Conservation (phyloP, 2,113 vertebrate genomes). For the Hippocampus guttulatus region DNA sequence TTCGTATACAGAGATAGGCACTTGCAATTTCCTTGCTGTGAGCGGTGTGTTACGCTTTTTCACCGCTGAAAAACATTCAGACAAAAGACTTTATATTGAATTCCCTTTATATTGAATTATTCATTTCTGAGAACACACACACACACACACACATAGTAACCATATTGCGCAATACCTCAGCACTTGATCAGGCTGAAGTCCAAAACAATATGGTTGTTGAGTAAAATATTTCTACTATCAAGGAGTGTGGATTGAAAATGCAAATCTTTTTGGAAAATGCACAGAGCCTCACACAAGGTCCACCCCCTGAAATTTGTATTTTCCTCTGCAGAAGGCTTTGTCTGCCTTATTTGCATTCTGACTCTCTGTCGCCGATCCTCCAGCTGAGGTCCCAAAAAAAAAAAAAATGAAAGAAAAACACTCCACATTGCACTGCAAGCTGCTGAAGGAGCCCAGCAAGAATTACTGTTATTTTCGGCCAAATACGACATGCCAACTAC, state of each 20-base stretch:
- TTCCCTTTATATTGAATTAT: conserved; percentile 18
- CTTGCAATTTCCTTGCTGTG: neutral
- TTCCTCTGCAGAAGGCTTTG: conserved; percentile 9
- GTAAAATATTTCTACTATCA: neutral
- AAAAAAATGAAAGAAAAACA: conserved; percentile 44
- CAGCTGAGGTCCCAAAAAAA: conserved; percentile 37
- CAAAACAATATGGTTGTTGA: neutral
- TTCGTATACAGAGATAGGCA: neutral
- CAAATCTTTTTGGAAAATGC: neutral
- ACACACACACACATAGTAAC: neutral
- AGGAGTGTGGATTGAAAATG: neutral
- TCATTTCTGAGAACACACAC: neutral
- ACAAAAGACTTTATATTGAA: conserved; percentile 19
- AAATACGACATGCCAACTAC: conserved; percentile 35
- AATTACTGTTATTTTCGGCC: conserved; percentile 58
- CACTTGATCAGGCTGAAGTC: neutral
- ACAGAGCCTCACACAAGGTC: neutral
- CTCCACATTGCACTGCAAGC: conserved; percentile 39
- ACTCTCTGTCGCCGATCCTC: conserved; percentile 18
- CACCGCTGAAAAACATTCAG: conserved; percentile 4
- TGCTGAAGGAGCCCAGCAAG: conserved; percentile 42
- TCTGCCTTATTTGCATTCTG: conserved; percentile 35
- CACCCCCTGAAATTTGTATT: neutral
- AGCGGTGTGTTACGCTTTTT: neutral
- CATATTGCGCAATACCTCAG: neutral